Percentiles rank a stretch among this genome's conserved stretches.
Conservation (phyloP, 2,113 vertebrate species). For the Forbesichthys agassizii region DNA sequence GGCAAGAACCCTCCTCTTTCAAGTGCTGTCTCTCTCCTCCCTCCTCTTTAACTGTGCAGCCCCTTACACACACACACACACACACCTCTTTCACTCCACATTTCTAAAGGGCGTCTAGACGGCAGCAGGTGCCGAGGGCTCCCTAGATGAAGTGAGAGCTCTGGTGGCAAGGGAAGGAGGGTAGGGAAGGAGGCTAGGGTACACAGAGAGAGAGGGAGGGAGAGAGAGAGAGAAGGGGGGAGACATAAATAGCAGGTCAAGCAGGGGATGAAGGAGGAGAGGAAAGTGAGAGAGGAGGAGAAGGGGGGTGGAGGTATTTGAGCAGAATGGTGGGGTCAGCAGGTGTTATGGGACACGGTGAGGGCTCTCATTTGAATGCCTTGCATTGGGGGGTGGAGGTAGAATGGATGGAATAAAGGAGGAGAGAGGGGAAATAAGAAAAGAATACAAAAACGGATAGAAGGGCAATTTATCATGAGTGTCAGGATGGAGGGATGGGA, state of each 20-base stretch:
- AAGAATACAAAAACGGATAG: constrained; percentile 1
- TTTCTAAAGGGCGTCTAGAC: constrained; percentile 65
- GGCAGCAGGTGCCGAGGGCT: constrained; percentile 53
- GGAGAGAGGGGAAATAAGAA: constrained; percentile 5
- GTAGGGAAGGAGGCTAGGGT: not conserved
- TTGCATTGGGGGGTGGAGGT: not conserved
- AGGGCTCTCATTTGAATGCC: not conserved
- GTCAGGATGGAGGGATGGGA: constrained; percentile 8
- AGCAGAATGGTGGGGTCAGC: constrained; percentile 29
- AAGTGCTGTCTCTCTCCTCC: not conserved
- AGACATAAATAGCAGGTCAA: constrained; percentile 65
- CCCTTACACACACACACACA: constrained; percentile 15
- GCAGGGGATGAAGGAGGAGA: constrained; percentile 36
- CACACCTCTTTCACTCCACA: constrained; percentile 19
- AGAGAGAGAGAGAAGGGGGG: constrained; percentile 44
- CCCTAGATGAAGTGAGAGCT: constrained; percentile 38
- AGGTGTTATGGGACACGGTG: constrained; percentile 33
- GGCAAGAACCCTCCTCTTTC: not conserved
- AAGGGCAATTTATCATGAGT: not conserved
- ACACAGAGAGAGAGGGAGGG: not conserved
- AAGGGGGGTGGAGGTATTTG: constrained; percentile 38
- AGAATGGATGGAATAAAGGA: constrained; percentile 1
- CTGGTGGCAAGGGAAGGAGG: not conserved
- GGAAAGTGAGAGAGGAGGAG: constrained; percentile 26
- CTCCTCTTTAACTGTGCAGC: constrained; percentile 9